Base-by-base conservation (phyloP, 2,888 invertebrate species). In the Torymus texanus region DNA sequence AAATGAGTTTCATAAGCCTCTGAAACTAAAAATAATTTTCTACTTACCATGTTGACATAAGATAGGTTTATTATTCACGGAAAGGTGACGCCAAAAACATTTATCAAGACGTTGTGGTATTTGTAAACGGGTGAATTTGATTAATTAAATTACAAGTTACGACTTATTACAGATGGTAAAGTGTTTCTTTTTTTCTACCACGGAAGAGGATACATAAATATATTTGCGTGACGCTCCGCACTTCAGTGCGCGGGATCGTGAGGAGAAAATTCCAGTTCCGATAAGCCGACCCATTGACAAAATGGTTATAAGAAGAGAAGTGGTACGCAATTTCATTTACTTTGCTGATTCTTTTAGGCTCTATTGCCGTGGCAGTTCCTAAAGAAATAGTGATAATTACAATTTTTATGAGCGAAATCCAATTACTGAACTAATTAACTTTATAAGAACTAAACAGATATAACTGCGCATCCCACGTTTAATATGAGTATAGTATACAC, bases 141-240 rank as follows among this genome's bases (percentile, higher is more conserved):
- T 62, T 72, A 62, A 71, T 71, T 24, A 10, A 10, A 41, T 13
- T 8, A 24, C 14, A 56, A 73, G 56, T 41, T 50, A 41, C 55
- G 29, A 73, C 62, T 16, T 73, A 53, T 61, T 72, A 62, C 14
- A 58, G 41, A 13, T 21, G 12, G 2, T 24, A 16, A 24, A 12
- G 14, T 51, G n/a, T 59, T 59, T 62, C 59, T 75, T 62, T 66
- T 75, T 66, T 24, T 62, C 41, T n/a, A 11, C 29, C 66, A 51
- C 51, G 50, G 50, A 51, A 21, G 53, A 59, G 59, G 61, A 75
- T 75, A 29, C 67, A 67, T 75, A 75, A 75, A 67, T 75, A 67
- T 51, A 53, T 75, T 75, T 18, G 61, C 67, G 67, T 75, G 67
- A 75, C 14, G 67, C 51, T n/a, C n/a, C 11, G 13, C 66, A 50